Conservation (phyloP, 2,888 invertebrate genomes). For the Eristalinus aeneus region DNA sequence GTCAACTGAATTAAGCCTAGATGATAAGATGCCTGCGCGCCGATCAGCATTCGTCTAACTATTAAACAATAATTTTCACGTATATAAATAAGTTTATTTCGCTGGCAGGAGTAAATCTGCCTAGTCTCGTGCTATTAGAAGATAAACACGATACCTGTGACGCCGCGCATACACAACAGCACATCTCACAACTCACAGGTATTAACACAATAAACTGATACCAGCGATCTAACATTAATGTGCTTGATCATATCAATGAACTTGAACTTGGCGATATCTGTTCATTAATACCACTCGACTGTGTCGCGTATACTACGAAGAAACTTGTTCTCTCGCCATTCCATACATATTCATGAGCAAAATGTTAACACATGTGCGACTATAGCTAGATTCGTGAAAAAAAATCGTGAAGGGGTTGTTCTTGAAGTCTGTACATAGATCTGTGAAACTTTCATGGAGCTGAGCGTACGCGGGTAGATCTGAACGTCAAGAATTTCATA, state of each 20-base stretch:
- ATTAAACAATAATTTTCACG: neutral
- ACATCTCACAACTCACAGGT: neutral
- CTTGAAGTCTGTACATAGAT: neutral
- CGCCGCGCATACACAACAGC: neutral
- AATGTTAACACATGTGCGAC: neutral
- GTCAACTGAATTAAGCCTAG: neutral
- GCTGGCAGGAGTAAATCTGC: neutral
- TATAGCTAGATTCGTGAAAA: neutral
- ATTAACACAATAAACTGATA: neutral
- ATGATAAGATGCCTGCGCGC: neutral
- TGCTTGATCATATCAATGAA: neutral
- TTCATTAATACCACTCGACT: neutral
- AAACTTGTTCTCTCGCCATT: neutral
- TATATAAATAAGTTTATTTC: slow-evolving; percentile 1
- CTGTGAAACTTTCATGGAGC: neutral
- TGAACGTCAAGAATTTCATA: neutral
- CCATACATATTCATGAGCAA: neutral
- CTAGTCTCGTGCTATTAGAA: neutral
- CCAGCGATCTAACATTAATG: neutral
- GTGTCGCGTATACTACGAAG: neutral
- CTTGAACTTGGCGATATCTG: neutral
- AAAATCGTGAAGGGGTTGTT: neutral
- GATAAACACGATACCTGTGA: neutral
- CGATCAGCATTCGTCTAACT: slow-evolving; percentile 1
- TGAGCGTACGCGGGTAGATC: neutral